These are phyloP conservation scores for Caenorhabditis sp. DNA, from an alignment of 2,888 invertebrate species.

Conservation along the genomic window DNA sequence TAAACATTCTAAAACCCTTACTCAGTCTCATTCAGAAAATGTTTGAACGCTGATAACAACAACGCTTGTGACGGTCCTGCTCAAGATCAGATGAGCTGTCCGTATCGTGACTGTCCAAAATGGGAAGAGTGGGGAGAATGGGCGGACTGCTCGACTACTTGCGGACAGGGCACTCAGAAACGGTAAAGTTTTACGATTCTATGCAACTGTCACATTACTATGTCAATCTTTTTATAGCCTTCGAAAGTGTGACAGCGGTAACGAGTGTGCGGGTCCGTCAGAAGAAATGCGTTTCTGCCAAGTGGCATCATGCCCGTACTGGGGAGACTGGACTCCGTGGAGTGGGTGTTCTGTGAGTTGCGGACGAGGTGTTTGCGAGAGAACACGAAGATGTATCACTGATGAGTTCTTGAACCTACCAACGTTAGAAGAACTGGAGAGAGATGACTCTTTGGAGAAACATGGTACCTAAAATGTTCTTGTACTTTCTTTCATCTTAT, in stretches of 20 bases:
- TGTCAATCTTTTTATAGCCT: slow-evolving; percentile 40
- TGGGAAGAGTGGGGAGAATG: slow-evolving; percentile 75
- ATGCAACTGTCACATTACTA: neutral
- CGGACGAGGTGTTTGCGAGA: slow-evolving; percentile 72
- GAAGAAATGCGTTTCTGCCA: slow-evolving; percentile 72
- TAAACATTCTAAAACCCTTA: too few species aligned
- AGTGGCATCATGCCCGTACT: slow-evolving; percentile 73
- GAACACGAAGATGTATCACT: slow-evolving; percentile 70
- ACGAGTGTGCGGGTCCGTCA: slow-evolving; percentile 63
- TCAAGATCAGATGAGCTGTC: slow-evolving; percentile 74
- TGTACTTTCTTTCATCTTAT: neutral
- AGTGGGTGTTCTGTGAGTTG: slow-evolving; percentile 75
- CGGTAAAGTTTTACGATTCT: slow-evolving; percentile 29
- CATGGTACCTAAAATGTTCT: too few species aligned
- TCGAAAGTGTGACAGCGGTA: slow-evolving; percentile 64
- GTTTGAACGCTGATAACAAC: slow-evolving; percentile 61
- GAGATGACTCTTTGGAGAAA: slow-evolving; percentile 61
- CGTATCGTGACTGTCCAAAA: slow-evolving; percentile 73
- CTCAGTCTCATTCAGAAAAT: slow-evolving; percentile 63
- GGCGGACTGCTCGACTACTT: slow-evolving; percentile 72
- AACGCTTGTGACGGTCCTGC: slow-evolving; percentile 72
- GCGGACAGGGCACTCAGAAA: slow-evolving; percentile 72
- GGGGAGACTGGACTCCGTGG: slow-evolving; percentile 74
- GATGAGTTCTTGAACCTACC: slow-evolving; percentile 75
- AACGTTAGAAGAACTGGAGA: slow-evolving; percentile 70